Evolutionary conservation across 2,113 vertebrate species (phyloP).

Genomic region (Cynoglossus semilaevis): DNA sequence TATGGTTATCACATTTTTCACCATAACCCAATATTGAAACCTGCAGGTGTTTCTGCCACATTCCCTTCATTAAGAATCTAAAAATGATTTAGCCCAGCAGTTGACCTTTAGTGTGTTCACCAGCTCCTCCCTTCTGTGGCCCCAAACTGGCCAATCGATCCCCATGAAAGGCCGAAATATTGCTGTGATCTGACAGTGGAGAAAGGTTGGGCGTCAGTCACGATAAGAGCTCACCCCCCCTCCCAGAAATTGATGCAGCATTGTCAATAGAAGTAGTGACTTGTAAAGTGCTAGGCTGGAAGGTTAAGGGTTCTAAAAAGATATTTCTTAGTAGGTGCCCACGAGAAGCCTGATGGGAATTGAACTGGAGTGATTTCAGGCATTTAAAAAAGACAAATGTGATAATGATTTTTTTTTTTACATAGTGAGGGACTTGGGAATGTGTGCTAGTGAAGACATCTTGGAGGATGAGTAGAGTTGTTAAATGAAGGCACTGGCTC

Average conservation of each 20-base stretch:
- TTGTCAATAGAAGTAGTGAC: slow-evolving; percentile 69
- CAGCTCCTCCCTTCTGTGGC: slow-evolving; percentile 54
- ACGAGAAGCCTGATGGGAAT: slow-evolving; percentile 1
- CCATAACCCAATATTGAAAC: slow-evolving; percentile 55
- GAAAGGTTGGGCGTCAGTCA: slow-evolving; percentile 77
- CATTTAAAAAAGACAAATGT: slow-evolving; percentile 7
- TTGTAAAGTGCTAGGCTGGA: slow-evolving; percentile 23
- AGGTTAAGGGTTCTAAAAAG: slow-evolving; percentile 8
- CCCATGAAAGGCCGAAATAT: slow-evolving; percentile 77
- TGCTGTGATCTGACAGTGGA: slow-evolving; percentile 76
- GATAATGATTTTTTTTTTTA: slow-evolving; percentile 1
- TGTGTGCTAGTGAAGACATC: slow-evolving; percentile 43
- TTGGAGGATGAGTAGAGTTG: slow-evolving; percentile 23
- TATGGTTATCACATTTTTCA: slow-evolving; percentile 41
- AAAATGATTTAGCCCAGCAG: slow-evolving; percentile 71
- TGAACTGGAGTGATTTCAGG: not conserved
- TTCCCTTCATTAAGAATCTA: slow-evolving; percentile 75
- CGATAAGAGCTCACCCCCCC: slow-evolving; percentile 57
- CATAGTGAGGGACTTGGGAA: slow-evolving; percentile 8
- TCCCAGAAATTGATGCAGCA: slow-evolving; percentile 71
- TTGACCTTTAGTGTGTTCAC: slow-evolving; percentile 72
- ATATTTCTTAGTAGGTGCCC: slow-evolving; percentile 12
- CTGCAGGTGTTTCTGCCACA: slow-evolving; percentile 67
- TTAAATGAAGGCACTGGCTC: slow-evolving; percentile 41
- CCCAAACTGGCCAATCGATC: slow-evolving; percentile 71